These are phyloP conservation scores for Clarias macrocephalus DNA, from an alignment of 2,113 vertebrate genomes.

Conservation along the genomic window DNA sequence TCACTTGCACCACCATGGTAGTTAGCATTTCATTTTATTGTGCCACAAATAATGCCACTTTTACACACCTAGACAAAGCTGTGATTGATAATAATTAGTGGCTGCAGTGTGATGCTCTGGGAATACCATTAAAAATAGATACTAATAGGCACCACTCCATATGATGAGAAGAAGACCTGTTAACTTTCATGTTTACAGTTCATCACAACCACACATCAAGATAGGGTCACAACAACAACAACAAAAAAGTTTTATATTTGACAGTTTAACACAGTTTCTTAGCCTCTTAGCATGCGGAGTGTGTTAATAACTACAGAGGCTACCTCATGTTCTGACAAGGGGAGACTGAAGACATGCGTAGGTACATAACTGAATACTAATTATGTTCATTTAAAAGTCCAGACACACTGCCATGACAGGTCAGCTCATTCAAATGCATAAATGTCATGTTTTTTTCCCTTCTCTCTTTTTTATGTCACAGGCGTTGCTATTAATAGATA, in stretches of 20 bases:
- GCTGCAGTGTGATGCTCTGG: background rate
- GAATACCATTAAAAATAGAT: background rate
- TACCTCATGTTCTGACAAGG: slow-evolving; percentile 50
- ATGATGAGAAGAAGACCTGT: background rate
- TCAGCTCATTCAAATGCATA: slow-evolving; percentile 55
- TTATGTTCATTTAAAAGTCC: slow-evolving; percentile 46
- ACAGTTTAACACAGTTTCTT: slow-evolving; percentile 2
- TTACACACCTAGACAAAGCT: background rate
- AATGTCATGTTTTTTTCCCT: slow-evolving; percentile 62
- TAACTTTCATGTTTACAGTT: background rate
- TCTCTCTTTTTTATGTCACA: background rate
- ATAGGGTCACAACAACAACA: background rate
- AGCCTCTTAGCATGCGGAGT: background rate
- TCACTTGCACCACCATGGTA: background rate
- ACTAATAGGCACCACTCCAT: background rate
- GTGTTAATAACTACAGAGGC: slow-evolving; percentile 31
- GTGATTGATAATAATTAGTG: background rate
- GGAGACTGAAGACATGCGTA: slow-evolving; percentile 29
- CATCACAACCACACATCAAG: background rate
- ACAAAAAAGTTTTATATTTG: background rate
- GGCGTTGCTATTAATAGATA: slow-evolving; percentile 53
- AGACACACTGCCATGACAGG: slow-evolving; percentile 37
- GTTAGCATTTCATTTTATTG: background rate
- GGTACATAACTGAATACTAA: slow-evolving; percentile 51
- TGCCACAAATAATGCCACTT: background rate